A percentile compares a stretch with the other conserved stretches of the same genome.
These are phyloP conservation scores for Neolamprologus toae DNA, from an alignment of 2,113 vertebrate species.

Conservation along the genomic window DNA sequence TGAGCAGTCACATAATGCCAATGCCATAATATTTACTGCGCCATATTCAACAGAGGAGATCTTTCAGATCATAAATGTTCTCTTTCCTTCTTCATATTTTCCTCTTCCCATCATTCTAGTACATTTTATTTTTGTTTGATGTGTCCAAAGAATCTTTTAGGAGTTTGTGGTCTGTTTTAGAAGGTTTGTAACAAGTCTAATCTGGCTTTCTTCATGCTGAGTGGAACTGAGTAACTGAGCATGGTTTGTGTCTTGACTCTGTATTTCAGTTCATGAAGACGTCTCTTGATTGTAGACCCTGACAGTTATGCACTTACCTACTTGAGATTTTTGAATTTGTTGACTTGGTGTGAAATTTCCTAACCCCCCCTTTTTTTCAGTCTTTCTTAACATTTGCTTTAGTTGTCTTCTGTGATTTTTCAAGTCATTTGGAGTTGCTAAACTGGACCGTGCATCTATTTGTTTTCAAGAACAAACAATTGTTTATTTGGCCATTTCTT, in stretches of 20 bases:
- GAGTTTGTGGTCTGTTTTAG: neutral
- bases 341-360: neutral
- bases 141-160: neutral
- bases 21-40: neutral
- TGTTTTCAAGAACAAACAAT: neutral
- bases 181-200: neutral
- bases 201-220: neutral
- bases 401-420: neutral
- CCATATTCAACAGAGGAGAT: neutral
- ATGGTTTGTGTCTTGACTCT: neutral
- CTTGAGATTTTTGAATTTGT: neutral
- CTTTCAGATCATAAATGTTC: neutral
- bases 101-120: neutral
- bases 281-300: neutral
- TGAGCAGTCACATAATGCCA: rapidly evolving
- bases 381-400: neutral
- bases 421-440: neutral
- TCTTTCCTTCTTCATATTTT: neutral
- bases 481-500: neutral
- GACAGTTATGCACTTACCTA: neutral
- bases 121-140: neutral
- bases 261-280: neutral
- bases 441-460: neutral
- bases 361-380: neutral
- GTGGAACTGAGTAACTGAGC: neutral